Base-by-base conservation (phyloP, 2,113 vertebrate genomes). In the Lycocorax pyrrhopterus region DNA sequence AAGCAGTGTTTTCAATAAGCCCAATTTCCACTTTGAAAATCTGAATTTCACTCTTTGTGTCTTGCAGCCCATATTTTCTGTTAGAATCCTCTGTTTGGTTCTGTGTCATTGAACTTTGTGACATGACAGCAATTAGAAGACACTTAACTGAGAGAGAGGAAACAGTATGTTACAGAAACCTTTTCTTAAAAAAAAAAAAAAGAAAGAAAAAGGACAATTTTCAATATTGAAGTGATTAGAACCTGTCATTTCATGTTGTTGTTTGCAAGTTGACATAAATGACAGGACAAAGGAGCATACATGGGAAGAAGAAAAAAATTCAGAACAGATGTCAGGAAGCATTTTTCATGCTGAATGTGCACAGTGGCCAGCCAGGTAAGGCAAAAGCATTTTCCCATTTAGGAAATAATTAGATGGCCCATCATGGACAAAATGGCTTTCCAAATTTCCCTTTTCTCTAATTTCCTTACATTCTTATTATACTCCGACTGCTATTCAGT, bases 321-420 rank as follows among this genome's bases (percentile, higher is more conserved):
- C 82, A 86, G 90, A 98, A 84, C 92, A 97, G 96, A 97, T 98
- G 98, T 94, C 84, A 95, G 89, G 87, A 95, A 91, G 39, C 37
- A 55, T 88, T 91, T 89, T 93, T 83, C 82, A 72, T 91, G 64
- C 56, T 77, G 73, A 92, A 91, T 32, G 23, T 86, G 41, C 93
- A 88, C 53, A 75, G 91, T 96, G 84, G 85, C 83, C 89, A 71
- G 56, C 58, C 43, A 96, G 93, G 95, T 97, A 96, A 73, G 69
- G 89, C 81, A 86, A 96, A 93, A 93, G 63, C 77, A 79, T 93
- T 97, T 95, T 79, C 55, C 63, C 60, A 47, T 93, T 95, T 97
- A 92, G 94, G 84, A 96, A 97, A 96, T 91, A 94, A 97, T 97
- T 93, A 96, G 80, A 72, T 95, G 52, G 43, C 46, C 74, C 20